Evolutionary conservation across 2,113 vertebrate genomes (phyloP).

Genomic region (Pomatostomus ruficeps): DNA sequence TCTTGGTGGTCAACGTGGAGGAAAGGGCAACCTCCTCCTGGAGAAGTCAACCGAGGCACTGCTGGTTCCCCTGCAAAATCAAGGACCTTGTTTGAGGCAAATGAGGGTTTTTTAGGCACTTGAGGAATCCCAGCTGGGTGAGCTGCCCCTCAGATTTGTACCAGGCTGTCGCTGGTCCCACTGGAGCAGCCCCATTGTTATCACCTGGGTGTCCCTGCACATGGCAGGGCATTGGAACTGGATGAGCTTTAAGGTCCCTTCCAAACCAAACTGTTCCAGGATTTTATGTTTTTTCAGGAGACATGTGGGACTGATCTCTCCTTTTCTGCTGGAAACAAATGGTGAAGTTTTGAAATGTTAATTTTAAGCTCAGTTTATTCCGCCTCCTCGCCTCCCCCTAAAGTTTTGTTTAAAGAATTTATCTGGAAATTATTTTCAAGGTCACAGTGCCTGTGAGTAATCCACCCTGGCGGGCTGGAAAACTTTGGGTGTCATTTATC

Average conservation of each 20-base stretch:
- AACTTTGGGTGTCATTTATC: background rate
- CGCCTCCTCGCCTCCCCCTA: background rate
- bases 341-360: background rate
- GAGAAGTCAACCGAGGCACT: background rate
- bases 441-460: background rate
- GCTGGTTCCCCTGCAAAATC: background rate
- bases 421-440: background rate
- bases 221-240: background rate
- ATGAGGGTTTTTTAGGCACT: accelerated
- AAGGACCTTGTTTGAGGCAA: background rate
- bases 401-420: background rate
- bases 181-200: background rate
- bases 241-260: background rate
- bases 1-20: background rate
- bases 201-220: background rate
- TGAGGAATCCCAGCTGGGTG: background rate
- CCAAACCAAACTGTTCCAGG: background rate
- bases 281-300: background rate
- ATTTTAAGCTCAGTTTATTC: background rate
- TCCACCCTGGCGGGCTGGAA: background rate
- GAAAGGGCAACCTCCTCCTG: background rate
- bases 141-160: background rate
- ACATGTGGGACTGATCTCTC: background rate
- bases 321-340: background rate
- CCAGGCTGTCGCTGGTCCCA: background rate